phyloP scores from a whole-genome alignment of 1,140 invertebrate species.

The Physella acuta region DNA sequence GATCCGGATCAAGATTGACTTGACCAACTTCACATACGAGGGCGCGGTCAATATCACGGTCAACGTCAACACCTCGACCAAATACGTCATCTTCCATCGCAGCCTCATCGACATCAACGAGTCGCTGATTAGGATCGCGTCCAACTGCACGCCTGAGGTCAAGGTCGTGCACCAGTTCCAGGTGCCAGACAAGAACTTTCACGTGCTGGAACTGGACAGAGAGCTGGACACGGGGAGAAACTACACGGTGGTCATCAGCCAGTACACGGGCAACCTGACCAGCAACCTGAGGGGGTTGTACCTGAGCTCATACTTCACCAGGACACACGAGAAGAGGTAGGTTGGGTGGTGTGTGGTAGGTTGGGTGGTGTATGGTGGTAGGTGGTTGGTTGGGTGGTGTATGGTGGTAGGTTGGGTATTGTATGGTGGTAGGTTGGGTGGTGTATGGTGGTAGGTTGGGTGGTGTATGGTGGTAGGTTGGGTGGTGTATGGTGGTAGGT shows the following conservation, averaged over 20 bases:
- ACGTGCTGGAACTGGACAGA: conserved; percentile 32
- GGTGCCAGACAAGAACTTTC: conserved; percentile 33
- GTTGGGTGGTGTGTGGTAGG: no score
- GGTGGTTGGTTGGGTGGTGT: no score
- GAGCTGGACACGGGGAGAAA: conserved; percentile 18
- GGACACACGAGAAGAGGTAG: no score
- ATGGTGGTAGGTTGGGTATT: no score
- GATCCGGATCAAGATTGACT: conserved; percentile 35
- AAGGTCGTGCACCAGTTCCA: conserved; percentile 25
- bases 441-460: no score
- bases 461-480: no score
- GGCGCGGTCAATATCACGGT: conserved; percentile 38
- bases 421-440: no score
- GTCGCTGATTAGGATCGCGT: background rate
- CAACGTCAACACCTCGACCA: conserved; percentile 26
- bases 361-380: no score
- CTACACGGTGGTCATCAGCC: conserved; percentile 31
- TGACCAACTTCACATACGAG: conserved; percentile 31
- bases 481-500: no score
- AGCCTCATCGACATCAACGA: conserved; percentile 8
- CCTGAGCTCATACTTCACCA: conserved; percentile 40
- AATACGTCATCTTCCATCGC: conserved; percentile 39
- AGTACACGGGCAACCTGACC: conserved; percentile 33
- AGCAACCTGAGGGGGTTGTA: conserved; percentile 41
- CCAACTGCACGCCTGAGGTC: background rate